Percentiles rank a stretch among this genome's conserved stretches.
Evolutionary conservation across 2,888 invertebrate species (phyloP).

Genomic region (Drosophila robusta): DNA sequence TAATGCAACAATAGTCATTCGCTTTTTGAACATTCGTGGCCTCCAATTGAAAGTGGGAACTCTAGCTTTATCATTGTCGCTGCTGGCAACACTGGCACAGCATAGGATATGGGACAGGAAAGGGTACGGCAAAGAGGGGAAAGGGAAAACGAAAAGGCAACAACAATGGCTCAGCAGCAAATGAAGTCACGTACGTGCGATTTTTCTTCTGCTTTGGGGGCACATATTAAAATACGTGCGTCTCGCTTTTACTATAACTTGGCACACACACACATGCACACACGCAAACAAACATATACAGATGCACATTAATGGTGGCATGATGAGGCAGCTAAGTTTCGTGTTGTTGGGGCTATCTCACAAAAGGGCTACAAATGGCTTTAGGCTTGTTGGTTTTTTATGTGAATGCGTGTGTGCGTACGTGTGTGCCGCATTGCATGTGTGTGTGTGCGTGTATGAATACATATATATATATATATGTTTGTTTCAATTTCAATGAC

Average conservation of each 20-base stretch:
- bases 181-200: slow-evolving; percentile 84
- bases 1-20: slow-evolving; percentile 1
- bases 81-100: slow-evolving; percentile 48
- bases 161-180: slow-evolving; percentile 70
- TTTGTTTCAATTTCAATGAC: slow-evolving; percentile 81
- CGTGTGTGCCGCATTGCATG: slow-evolving; percentile 29
- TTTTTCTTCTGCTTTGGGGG: slow-evolving; percentile 83
- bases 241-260: slow-evolving; percentile 81
- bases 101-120: not conserved
- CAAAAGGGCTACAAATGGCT: slow-evolving; percentile 81
- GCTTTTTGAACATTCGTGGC: not conserved
- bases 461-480: slow-evolving; percentile 24
- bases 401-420: slow-evolving; percentile 43
- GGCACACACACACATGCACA: slow-evolving; percentile 28
- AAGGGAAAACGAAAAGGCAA: slow-evolving; percentile 41
- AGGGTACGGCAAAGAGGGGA: slow-evolving; percentile 1
- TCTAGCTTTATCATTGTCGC: slow-evolving; percentile 16
- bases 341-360: slow-evolving; percentile 67
- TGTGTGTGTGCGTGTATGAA: slow-evolving; percentile 28
- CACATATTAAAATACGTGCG: slow-evolving; percentile 84
- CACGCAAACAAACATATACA: slow-evolving; percentile 38
- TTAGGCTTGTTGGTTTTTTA: slow-evolving; percentile 67
- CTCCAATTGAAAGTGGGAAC: slow-evolving; percentile 24
- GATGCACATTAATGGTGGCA: slow-evolving; percentile 76
- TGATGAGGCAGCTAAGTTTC: slow-evolving; percentile 79